These are phyloP conservation scores for Bellardia pandia DNA, from an alignment of 2,888 invertebrate species.

Conservation along the genomic window DNA sequence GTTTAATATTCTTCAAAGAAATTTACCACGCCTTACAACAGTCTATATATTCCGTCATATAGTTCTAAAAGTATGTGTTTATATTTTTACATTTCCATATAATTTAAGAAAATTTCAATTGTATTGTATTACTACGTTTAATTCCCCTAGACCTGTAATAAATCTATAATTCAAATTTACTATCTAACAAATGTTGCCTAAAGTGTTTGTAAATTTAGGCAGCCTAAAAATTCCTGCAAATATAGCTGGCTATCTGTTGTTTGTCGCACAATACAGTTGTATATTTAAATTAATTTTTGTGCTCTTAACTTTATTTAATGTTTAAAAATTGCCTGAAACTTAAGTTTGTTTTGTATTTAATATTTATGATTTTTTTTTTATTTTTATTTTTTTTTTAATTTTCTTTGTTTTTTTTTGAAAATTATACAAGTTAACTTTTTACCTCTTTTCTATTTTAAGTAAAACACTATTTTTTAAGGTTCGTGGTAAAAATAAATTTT, in stretches of 20 bases:
- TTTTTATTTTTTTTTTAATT: not conserved
- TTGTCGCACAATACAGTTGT: not conserved
- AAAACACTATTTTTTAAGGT: no score
- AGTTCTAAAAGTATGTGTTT: no score
- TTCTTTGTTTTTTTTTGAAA: not conserved
- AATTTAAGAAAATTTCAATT: no score
- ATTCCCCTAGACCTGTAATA: no score
- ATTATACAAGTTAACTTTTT: no score
- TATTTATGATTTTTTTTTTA: not conserved
- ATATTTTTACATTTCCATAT: no score
- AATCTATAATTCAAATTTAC: not conserved
- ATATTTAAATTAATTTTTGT: not conserved
- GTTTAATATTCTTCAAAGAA: no score
- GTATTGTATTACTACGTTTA: no score
- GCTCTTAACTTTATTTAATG: slow-evolving; percentile 14
- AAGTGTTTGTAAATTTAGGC: not conserved
- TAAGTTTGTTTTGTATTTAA: not conserved
- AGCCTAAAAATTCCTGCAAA: not conserved
- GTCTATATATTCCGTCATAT: no score
- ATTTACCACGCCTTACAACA: no score
- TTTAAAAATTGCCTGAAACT: not conserved
- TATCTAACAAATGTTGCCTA: not conserved
- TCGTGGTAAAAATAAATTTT: no score
- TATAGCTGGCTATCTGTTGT: not conserved
- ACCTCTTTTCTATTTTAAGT: no score